Conservation (phyloP, 1,140 invertebrate species). For the Teleogryllus occipitalis region DNA sequence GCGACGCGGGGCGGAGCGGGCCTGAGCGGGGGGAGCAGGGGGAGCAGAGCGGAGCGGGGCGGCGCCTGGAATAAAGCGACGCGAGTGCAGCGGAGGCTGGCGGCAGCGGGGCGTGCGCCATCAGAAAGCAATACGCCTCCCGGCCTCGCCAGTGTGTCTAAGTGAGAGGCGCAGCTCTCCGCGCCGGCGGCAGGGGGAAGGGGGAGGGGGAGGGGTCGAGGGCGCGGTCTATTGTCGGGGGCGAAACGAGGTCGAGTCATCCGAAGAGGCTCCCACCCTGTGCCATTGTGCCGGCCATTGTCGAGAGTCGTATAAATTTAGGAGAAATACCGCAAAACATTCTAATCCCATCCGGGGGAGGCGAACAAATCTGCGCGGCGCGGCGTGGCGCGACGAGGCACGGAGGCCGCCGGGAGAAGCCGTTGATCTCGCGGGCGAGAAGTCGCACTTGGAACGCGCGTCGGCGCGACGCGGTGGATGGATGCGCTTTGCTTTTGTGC, state of each 20-base stretch:
- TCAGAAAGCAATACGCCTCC: neutral
- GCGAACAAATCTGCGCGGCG: neutral
- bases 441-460: too few relatives aligned
- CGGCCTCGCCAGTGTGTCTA: neutral
- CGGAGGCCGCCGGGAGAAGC: neutral
- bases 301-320: neutral
- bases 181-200: neutral
- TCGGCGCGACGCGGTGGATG: too few relatives aligned
- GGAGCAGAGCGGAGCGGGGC: too few relatives aligned
- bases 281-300: neutral
- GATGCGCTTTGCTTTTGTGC: too few relatives aligned
- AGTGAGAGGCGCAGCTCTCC: neutral
- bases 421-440: too few relatives aligned
- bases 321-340: neutral
- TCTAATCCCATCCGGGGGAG: neutral
- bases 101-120: neutral
- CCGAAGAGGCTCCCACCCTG: neutral
- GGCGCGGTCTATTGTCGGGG: neutral
- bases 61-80: neutral
- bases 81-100: neutral
- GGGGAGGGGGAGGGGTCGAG: neutral
- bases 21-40: too few relatives aligned
- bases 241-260: constrained; percentile 3
- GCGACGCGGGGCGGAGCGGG: neutral
- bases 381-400: neutral